Evolutionary conservation across 2,888 invertebrate species (phyloP).

Genomic region (Agriopis marginaria): DNA sequence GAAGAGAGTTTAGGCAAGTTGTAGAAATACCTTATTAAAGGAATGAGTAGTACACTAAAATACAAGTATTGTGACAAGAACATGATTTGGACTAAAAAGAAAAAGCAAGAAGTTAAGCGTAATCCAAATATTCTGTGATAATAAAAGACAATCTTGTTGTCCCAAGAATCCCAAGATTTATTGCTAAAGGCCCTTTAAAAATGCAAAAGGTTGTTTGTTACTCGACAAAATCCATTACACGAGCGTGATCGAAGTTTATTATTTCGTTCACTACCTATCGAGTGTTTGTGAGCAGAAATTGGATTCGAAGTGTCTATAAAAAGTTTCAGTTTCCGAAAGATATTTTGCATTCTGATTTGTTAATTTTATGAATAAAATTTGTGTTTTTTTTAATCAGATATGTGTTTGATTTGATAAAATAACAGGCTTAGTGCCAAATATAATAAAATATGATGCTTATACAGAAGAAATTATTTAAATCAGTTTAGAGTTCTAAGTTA

Average conservation of each 20-base stretch:
- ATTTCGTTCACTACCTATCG: constrained; percentile 29
- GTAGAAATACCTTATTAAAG: too few species aligned
- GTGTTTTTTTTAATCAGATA: too few species aligned
- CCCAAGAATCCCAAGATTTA: constrained; percentile 39
- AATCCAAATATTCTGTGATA: constrained; percentile 13
- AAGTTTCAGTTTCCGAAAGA: constrained; percentile 1
- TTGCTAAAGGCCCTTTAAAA: constrained; percentile 42
- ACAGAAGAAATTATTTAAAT: too few species aligned
- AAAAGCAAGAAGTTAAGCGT: constrained; percentile 4
- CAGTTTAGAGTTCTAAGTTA: too few species aligned
- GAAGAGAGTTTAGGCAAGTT: too few species aligned
- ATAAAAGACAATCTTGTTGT: constrained; percentile 40
- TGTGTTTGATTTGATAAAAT: too few species aligned
- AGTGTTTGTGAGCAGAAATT: constrained; percentile 33
- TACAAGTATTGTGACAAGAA: background rate
- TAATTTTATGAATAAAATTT: background rate
- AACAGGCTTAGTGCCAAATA: too few species aligned
- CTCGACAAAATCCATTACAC: constrained; percentile 43
- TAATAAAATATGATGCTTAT: too few species aligned
- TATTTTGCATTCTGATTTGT: constrained; percentile 4
- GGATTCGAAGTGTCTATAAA: constrained; percentile 24
- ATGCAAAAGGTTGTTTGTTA: constrained; percentile 43
- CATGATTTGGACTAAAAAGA: constrained; percentile 19
- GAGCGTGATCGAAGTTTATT: constrained; percentile 40
- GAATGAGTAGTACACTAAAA: too few species aligned